Conservation (phyloP, 2,113 vertebrate genomes). For the Ciconia maguari region DNA sequence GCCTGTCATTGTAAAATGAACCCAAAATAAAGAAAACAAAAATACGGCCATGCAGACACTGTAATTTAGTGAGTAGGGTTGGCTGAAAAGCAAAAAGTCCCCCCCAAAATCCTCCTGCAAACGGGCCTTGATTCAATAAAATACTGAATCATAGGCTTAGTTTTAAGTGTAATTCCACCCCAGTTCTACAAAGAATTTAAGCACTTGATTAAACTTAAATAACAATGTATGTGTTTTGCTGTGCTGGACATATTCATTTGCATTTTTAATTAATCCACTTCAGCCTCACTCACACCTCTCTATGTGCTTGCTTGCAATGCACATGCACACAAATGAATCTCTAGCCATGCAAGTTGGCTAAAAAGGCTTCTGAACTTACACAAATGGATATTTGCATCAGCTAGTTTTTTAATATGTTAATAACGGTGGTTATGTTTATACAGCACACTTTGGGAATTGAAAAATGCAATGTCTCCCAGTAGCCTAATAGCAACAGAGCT, state of each 20-base stretch:
- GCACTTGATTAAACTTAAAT: neutral
- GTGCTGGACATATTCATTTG: neutral
- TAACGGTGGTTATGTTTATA: neutral
- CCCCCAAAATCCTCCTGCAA: neutral
- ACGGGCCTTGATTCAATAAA: neutral
- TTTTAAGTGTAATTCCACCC: neutral
- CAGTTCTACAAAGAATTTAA: neutral
- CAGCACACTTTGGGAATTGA: neutral
- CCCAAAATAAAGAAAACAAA: slow-evolving; percentile 38
- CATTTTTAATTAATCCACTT: neutral
- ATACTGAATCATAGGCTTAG: neutral
- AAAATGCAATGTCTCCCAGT: neutral
- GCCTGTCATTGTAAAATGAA: slow-evolving; percentile 21
- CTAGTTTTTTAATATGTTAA: neutral
- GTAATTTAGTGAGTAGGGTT: neutral
- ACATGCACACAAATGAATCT: neutral
- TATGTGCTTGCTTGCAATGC: neutral
- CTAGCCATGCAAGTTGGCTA: neutral
- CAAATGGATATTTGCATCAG: neutral
- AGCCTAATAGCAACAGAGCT: neutral
- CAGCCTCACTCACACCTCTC: neutral
- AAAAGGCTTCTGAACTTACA: neutral
- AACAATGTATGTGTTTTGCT: neutral
- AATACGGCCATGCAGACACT: neutral
- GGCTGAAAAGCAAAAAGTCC: neutral